Base-by-base conservation (phyloP, 2,888 invertebrate species). In the Dolomedes plantarius region DNA sequence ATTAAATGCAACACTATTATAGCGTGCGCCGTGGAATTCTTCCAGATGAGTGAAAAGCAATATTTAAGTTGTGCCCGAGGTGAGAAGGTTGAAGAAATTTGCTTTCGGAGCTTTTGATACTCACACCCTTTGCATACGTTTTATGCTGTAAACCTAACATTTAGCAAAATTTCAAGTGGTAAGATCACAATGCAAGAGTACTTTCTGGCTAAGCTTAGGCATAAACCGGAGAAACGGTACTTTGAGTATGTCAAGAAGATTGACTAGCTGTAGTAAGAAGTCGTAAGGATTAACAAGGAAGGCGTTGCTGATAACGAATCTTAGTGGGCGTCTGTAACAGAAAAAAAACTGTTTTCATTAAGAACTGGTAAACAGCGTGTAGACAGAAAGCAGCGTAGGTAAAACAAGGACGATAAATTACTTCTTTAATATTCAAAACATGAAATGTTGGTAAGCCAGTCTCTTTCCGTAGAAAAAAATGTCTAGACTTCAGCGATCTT, bases 391-490 rank as follows among this genome's bases (percentile, higher is more conserved):
- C 6, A 7, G 50, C 36, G 82, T 72, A 56, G 64, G 69, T 62
- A 83, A 56, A 72, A 65, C 83, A 77, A 77, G 83, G 76, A 83
- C 75, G 83, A 77, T 65, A 46, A 81, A 81, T 74, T 27, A 74
- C 39, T 72, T 41, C 27, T 56, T 82, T 83, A 83, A 83, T 83
- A 83, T 83, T 76, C 83, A 72, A 67, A 65, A n/a, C 83, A 83
- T 71, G 83, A 32, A 64, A 75, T 69, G 71, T 76, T 76, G 74
- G 69, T 29, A 46, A 74, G 27, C 19, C 32, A 56, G 62, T 32
- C 36, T 56, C 23, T 56, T 5, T 1, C 11, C 23, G 1, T 11
- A 5, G 56, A 23, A 23, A 23, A 5, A 56, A 19, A 16, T 23
- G 11, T 56, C 3, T 11, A 5, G 56, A 19, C 56, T 56, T 56